Evolutionary conservation across 2,888 invertebrate genomes (phyloP).

Genomic region (Lasiommata megera): DNA sequence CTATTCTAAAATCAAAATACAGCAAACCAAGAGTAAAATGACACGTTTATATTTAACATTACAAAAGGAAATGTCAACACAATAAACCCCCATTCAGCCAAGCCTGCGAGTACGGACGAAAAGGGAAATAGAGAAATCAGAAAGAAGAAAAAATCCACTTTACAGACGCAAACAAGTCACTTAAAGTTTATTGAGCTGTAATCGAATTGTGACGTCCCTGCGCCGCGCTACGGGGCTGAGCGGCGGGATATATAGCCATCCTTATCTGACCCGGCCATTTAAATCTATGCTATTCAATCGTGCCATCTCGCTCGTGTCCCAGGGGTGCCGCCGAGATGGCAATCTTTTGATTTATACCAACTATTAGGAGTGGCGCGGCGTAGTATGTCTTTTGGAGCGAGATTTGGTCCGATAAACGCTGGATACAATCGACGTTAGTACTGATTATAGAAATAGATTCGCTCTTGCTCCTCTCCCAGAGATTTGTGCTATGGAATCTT

Average conservation of each 20-base stretch:
- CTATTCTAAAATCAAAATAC: no score
- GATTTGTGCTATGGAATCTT: conserved; percentile 30
- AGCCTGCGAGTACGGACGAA: conserved; percentile 36
- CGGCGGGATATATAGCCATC: conserved; percentile 71
- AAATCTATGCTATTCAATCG: conserved; percentile 82
- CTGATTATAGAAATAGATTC: conserved; percentile 74
- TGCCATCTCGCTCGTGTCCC: conserved; percentile 79
- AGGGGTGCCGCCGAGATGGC: conserved; percentile 80
- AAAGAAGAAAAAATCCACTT: conserved; percentile 78
- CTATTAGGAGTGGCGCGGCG: conserved; percentile 78
- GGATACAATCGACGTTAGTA: conserved; percentile 71
- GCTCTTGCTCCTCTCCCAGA: conserved; percentile 43
- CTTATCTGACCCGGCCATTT: conserved; percentile 79
- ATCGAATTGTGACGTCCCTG: conserved; percentile 81
- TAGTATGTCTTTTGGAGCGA: conserved; percentile 71
- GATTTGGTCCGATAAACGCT: conserved; percentile 67
- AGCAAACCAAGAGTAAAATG: no score
- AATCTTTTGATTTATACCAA: conserved; percentile 82
- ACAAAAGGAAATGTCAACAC: conserved; percentile 1
- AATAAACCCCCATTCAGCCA: conserved; percentile 20
- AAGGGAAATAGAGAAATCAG: conserved; percentile 65
- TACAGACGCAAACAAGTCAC: conserved; percentile 81
- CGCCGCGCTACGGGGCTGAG: conserved; percentile 58
- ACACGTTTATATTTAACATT: background rate
- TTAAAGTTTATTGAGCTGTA: conserved; percentile 82